phyloP scores from a whole-genome alignment of 2,113 vertebrate species.

The Cyprinodon variegatus region DNA sequence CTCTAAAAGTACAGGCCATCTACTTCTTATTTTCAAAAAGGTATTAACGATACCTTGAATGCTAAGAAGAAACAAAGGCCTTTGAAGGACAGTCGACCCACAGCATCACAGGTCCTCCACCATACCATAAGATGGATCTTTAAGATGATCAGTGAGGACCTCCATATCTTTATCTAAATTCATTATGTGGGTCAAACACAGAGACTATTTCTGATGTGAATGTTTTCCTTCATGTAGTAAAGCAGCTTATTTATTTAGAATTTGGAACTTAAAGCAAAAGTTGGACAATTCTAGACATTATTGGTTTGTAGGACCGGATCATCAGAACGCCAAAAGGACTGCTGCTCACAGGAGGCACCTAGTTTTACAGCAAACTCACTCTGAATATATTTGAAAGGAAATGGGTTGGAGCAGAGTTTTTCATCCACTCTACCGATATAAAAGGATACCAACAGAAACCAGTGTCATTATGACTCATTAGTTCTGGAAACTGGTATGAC shows the following conservation, averaged over 20 bases:
- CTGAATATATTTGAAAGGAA: too few species aligned
- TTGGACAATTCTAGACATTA: background rate
- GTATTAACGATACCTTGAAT: background rate
- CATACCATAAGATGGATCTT: background rate
- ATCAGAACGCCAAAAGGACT: background rate
- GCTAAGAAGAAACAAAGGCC: background rate
- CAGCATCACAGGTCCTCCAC: background rate
- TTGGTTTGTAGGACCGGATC: background rate
- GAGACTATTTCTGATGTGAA: background rate
- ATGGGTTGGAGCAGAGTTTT: background rate
- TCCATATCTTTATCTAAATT: background rate
- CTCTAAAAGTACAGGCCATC: background rate
- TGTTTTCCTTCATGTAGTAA: background rate
- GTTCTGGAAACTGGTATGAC: background rate
- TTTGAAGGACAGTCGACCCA: background rate
- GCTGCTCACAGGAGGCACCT: background rate
- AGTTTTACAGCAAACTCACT: too few species aligned
- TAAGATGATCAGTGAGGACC: background rate
- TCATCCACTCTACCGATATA: background rate
- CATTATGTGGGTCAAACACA: background rate
- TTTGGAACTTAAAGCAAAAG: background rate
- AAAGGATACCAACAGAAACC: background rate
- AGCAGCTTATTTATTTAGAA: background rate
- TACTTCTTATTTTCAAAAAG: background rate
- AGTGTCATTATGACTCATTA: background rate